phyloP scores from a whole-genome alignment of 2,113 vertebrate species.

The Pipa parva region DNA sequence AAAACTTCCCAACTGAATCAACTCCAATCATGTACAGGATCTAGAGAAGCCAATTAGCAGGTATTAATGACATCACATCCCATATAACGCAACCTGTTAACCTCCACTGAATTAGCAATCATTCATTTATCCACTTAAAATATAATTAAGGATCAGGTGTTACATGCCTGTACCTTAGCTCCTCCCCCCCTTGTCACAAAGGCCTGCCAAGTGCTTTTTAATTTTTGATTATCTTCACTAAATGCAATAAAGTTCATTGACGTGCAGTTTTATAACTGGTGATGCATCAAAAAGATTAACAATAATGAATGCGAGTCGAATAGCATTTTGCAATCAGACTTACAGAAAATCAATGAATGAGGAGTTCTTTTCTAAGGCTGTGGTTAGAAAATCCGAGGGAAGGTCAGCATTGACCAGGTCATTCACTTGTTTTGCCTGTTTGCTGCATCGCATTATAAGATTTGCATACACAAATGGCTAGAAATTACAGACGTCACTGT shows the following conservation, averaged over 20 bases:
- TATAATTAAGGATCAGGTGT: conserved; percentile 2
- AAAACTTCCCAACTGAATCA: not conserved
- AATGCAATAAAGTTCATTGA: conserved; percentile 29
- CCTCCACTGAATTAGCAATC: not conserved
- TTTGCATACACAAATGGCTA: no score
- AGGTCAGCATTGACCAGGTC: not conserved
- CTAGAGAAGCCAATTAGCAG: no score
- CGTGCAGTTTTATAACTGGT: not conserved
- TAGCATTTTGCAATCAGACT: not conserved
- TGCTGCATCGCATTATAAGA: no score
- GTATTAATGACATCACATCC: not conserved
- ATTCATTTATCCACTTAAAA: not conserved
- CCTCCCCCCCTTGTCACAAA: not conserved
- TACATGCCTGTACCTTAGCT: conserved; percentile 1
- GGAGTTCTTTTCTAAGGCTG: not conserved
- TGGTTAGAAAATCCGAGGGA: not conserved
- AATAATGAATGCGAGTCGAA: conserved; percentile 8
- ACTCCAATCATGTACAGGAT: not conserved
- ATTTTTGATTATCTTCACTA: not conserved
- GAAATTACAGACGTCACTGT: no score
- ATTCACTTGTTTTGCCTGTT: not conserved
- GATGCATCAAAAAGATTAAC: conserved; percentile 18
- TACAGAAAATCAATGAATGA: not conserved
- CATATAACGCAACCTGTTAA: not conserved
- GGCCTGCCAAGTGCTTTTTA: conserved; percentile 19